These are phyloP conservation scores for Phrynocephalus forsythii DNA, from an alignment of 2,797 vertebrate genomes.

Conservation along the genomic window DNA sequence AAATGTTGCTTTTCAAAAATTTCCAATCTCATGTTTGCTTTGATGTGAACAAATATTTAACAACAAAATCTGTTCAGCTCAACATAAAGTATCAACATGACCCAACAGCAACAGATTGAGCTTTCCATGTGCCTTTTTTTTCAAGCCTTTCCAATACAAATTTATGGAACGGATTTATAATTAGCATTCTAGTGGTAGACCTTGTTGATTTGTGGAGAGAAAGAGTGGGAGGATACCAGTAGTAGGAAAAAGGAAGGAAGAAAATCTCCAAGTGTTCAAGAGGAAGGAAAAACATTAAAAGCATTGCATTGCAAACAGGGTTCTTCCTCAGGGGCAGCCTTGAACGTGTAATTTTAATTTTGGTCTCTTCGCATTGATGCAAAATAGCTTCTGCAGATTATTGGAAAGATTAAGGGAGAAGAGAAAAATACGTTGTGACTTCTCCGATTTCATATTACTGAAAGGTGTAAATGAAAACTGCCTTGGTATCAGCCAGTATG, in stretches of 20 bases:
- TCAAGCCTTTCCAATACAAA: background rate
- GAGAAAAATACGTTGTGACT: background rate
- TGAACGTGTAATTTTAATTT: background rate
- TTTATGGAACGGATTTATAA: constrained; percentile 26
- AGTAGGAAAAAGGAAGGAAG: background rate
- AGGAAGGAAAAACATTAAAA: background rate
- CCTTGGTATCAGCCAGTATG: too few species aligned
- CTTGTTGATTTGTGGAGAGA: background rate
- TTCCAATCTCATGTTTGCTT: constrained; percentile 6
- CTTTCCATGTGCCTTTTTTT: constrained; percentile 3
- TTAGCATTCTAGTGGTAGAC: background rate
- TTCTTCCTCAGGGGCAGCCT: background rate
- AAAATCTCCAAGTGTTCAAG: background rate
- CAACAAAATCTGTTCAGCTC: constrained; percentile 30
- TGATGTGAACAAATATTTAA: constrained; percentile 37
- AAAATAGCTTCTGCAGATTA: background rate
- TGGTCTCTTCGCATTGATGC: background rate
- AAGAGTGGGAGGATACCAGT: background rate
- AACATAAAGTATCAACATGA: constrained; percentile 13
- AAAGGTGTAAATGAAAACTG: too few species aligned
- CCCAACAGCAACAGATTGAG: constrained; percentile 20
- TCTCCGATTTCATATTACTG: background rate
- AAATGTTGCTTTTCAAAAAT: background rate
- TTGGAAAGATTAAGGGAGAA: background rate
- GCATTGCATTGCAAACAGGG: background rate